Evolutionary conservation across 2,888 invertebrate species (phyloP).

Genomic region (Scaptomyza caliginosa): DNA sequence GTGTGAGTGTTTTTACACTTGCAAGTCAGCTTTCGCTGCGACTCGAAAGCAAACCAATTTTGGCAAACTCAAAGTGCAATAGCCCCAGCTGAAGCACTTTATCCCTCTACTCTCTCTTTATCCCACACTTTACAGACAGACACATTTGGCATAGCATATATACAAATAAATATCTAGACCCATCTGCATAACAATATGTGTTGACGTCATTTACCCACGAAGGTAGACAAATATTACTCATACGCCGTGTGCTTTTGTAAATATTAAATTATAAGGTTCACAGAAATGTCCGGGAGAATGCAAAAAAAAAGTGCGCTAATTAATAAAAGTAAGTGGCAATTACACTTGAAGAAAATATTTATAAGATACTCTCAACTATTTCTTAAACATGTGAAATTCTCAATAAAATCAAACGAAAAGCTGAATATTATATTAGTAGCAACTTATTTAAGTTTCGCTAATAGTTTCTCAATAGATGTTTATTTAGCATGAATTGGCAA

Average conservation of each 20-base stretch:
- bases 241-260: slow-evolving; percentile 42
- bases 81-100: slow-evolving; percentile 39
- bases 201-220: slow-evolving; percentile 46
- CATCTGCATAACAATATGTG: slow-evolving; percentile 35
- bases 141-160: slow-evolving; percentile 45
- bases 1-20: not conserved
- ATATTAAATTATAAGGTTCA: slow-evolving; percentile 48
- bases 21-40: slow-evolving; percentile 22
- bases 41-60: slow-evolving; percentile 30
- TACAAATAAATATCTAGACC: slow-evolving; percentile 30
- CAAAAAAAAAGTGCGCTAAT: too few relatives aligned
- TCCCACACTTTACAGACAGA: not conserved
- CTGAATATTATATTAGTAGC: not conserved
- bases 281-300: slow-evolving; percentile 37
- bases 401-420: not conserved
- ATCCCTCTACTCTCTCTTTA: too few relatives aligned
- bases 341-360: slow-evolving; percentile 15
- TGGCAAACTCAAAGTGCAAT: slow-evolving; percentile 51
- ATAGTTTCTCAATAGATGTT: not conserved
- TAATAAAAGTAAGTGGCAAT: not conserved
- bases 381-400: not conserved
- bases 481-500: not conserved
- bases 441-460: not conserved
- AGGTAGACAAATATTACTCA: slow-evolving; percentile 51
- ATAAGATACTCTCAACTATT: too few relatives aligned